Base-by-base conservation (phyloP, 2,888 invertebrate genomes). In the Dorcus hopei region DNA sequence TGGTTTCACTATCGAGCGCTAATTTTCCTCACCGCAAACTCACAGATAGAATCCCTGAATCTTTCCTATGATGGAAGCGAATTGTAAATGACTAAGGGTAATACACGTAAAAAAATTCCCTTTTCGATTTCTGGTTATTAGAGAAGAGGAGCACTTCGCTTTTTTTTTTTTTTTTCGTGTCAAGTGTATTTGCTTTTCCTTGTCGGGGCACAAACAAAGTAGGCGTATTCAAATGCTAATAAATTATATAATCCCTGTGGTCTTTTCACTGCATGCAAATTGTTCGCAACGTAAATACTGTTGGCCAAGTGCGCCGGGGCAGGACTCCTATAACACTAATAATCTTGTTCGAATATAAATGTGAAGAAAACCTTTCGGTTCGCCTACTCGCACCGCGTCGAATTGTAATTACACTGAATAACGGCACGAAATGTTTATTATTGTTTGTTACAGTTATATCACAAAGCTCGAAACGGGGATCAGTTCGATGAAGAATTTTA, bases 211-310 rank as follows among this genome's bases (percentile, higher is more conserved):
- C 26, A 33, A 33, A 33, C 1, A 33, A 45, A 16, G 45, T 45
- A 19, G 45, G 45, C 19, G 45, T 45, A 45, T 45, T 9, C 14
- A 19, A 45, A 45, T 45, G 45, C 19, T 19, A 16, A 19, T 45
- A 45, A 45, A 45, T 45, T 45, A 45, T 45, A 45, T 45, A 45
- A 45, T 45, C 45, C 14, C 9, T 9, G 19, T 19, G 16, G 45
- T 45, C 45, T 45, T 45, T 45, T 19, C 16, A 23, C 45, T 45
- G 45, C 19, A 45, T 45, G 45, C 45, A 45, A 45, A 45, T 45
- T 19, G 45, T 45, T 19, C 45, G 14, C 23, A 45, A 45, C 45
- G 45, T 19, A 45, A 19, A 33, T 33, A 33, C 3, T 4, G 26
- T 7, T 19, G 19, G 19, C 19, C 19, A 19, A 19, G 19, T 19